Evolutionary conservation across 2,797 vertebrate genomes (phyloP).

Genomic region (Myotis pilosus): DNA sequence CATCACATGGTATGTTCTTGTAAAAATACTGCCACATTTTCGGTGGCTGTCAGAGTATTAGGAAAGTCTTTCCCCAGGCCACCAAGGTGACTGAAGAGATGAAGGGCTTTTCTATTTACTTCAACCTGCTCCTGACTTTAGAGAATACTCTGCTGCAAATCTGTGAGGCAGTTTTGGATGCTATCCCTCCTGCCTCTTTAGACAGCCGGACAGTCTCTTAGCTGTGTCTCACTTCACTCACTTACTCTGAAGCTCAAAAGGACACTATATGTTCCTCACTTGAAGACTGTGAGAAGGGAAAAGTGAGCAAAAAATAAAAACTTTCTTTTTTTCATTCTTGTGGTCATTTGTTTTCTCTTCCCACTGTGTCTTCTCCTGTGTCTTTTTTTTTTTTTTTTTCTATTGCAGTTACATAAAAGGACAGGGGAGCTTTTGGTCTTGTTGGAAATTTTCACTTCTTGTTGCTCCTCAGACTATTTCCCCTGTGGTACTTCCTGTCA

Average conservation of each 20-base stretch:
- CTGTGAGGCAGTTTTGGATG: neutral
- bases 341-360: neutral
- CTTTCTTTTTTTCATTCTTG: neutral
- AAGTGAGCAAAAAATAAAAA: neutral
- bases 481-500: neutral
- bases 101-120: neutral
- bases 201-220: neutral
- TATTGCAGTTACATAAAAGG: neutral
- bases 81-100: neutral
- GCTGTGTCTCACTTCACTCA: neutral
- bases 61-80: neutral
- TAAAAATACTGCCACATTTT: neutral
- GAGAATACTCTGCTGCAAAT: neutral
- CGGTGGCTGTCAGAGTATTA: neutral
- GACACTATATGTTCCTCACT: fast-evolving
- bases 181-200: neutral
- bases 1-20: neutral
- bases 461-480: neutral
- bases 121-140: neutral
- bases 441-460: neutral
- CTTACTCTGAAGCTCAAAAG: neutral
- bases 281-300: neutral
- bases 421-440: neutral
- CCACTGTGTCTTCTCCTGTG: fast-evolving
- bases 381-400: neutral